Evolutionary conservation across 2,888 invertebrate species (phyloP), one percentile per base, ranked within the genome.

Genomic region (Gryllus longicercus): DNA sequence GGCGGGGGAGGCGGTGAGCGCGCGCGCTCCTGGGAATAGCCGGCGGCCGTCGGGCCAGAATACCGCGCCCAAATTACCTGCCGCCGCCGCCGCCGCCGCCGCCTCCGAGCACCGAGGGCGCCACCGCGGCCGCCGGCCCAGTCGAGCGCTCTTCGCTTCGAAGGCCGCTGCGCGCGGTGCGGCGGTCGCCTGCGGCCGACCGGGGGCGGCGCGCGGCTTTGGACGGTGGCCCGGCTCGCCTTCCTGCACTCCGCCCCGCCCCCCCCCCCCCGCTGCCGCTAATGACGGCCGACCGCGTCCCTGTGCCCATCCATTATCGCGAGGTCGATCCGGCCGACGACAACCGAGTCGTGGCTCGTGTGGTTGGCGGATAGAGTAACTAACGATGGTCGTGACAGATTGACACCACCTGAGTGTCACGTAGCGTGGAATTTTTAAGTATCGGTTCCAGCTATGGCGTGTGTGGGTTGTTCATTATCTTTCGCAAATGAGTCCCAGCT

Each of bases 61-160:
- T 63, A 63, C n/a, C 63, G 63, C 63, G 63, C 63, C 63, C 63
- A n/a, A 63, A 63, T 63, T 63, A 63, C 63, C 63, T 63, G 63
- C 18, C 63, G 63, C 51, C 51, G 16, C 12, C 51, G 63, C 18
- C 63, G 63, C 51, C 51, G 16, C 12, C 51, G 51, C 25, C 25
- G 25, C 38, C 38, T 38, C 38, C 38, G 38, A 8, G 38, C 38
- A 8, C 38, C 3, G 38, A 38, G 38, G 38, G 38, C 38, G 38
- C 38, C 38, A 38, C 38, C 38, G 63, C 16, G 2, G 63, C 12
- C 63, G n/a, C 8, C 63, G 63, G 16, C 63, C 38, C 38, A 63
- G 63, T 8, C 63, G 14, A 63, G 14, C 63, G 63, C 16, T n/a
- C 63, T 63, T 63, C n/a, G n/a, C 63, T 16, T n/a, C 63, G 63